Evolutionary conservation across 2,113 vertebrate species (phyloP).

Genomic region (Agapornis roseicollis): DNA sequence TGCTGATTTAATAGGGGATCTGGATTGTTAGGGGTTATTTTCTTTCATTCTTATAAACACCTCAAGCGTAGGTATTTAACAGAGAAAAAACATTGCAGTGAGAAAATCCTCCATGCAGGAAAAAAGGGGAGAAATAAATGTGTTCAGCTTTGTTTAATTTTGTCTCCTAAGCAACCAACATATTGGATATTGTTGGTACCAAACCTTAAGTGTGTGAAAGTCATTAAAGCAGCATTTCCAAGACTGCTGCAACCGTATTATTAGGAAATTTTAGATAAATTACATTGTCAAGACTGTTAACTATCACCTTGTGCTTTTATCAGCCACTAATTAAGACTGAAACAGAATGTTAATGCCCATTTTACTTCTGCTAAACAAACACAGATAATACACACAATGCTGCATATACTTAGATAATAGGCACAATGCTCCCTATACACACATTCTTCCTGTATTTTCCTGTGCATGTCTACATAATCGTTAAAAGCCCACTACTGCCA

Average conservation of each 20-base stretch:
- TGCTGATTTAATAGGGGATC: slow-evolving; percentile 48
- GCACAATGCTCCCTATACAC: neutral
- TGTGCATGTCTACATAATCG: rapidly evolving
- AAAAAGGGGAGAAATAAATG: slow-evolving; percentile 25
- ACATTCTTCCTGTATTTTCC: neutral
- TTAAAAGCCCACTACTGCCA: neutral
- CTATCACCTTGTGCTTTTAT: slow-evolving; percentile 62
- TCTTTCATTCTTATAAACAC: slow-evolving; percentile 23
- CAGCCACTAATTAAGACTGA: slow-evolving; percentile 56
- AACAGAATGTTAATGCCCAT: slow-evolving; percentile 48
- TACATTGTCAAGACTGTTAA: slow-evolving; percentile 47
- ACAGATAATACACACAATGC: neutral
- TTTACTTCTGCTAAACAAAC: slow-evolving; percentile 25
- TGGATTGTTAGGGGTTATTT: neutral
- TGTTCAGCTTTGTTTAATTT: slow-evolving; percentile 45
- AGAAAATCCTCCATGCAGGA: slow-evolving; percentile 20
- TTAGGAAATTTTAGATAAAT: slow-evolving; percentile 58
- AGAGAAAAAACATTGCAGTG: slow-evolving; percentile 34
- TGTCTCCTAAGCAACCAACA: slow-evolving; percentile 62
- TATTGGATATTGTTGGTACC: slow-evolving; percentile 12
- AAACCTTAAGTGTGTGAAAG: slow-evolving; percentile 36
- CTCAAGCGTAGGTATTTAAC: slow-evolving; percentile 41
- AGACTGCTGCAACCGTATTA: slow-evolving; percentile 26
- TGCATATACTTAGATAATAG: neutral
- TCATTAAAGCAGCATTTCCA: slow-evolving; percentile 39